Evolutionary conservation across 2,797 vertebrate species (phyloP), one percentile per base, ranked within the genome.

Genomic region (Sylvia borin): DNA sequence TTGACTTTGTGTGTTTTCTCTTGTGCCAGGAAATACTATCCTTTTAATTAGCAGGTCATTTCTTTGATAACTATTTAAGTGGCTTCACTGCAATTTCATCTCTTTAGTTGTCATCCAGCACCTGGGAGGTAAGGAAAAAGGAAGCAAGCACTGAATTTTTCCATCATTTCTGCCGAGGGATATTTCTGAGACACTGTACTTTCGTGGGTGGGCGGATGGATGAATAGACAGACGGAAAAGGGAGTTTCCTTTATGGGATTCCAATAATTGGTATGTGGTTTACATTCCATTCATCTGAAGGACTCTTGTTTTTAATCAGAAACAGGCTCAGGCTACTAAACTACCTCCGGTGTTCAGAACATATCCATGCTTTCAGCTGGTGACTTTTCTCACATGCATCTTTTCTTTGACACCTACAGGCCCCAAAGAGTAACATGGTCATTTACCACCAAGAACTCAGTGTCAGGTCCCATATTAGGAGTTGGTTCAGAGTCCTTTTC

Each of bases 181-280:
- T 95, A 94, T 95, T 96, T 96, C 86, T 89, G 85, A 95, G 76
- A 96, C 61, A 64, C 62, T 61, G 50, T 51, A 82, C 62, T 90
- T 75, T 48, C 91, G 92, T 95, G 96, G 85, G 94, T 96, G 96
- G 97, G 95, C 91, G 15, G 94, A 95, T 50, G 45, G 94, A 96
- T 80, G 93, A 93, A 95, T 81, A 95, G 94, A 96, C 80, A 96
- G 96, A 97, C 40, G 75, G 95, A 97, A 97, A 95, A 96, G 93
- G 96, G 97, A 97, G 97, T 96, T 97, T 97, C 97, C 97, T 97
- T 96, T 94, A 90, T 95, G 95, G 87, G 94, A 96, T 97, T 97
- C 97, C 96, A 94, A 66, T 97, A 97, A 97, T 93, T 92, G 95
- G 96, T 97, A 95, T 97, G 96, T 88, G 96, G 97, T 97, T 97